These are phyloP conservation scores for Dipodomys stephensi DNA, from an alignment of 2,113 vertebrate species.

Conservation along the genomic window DNA sequence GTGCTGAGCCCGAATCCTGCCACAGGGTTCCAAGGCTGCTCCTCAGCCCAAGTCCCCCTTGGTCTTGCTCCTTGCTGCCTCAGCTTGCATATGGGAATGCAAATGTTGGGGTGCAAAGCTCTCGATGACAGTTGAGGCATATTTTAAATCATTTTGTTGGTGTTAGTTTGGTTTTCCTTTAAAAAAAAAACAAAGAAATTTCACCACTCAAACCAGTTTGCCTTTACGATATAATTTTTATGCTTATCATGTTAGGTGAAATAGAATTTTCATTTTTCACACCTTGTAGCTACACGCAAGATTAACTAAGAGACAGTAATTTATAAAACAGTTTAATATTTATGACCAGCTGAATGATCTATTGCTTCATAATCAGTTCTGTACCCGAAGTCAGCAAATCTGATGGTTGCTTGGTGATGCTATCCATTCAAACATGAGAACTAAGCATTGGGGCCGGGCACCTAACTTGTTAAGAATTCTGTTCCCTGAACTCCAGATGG, in stretches of 20 bases:
- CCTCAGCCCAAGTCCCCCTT: fast-evolving
- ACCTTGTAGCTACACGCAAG: neutral
- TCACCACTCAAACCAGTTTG: conserved; percentile 57
- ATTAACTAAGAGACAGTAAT: conserved; percentile 56
- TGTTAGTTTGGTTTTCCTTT: neutral
- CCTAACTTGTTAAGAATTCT: neutral
- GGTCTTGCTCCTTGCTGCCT: neutral
- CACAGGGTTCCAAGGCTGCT: fast-evolving
- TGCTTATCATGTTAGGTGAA: conserved; percentile 57
- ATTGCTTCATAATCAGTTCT: neutral
- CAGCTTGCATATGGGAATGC: neutral
- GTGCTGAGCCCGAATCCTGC: neutral
- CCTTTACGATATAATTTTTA: conserved; percentile 44
- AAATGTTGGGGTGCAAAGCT: neutral
- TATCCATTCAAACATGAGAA: neutral
- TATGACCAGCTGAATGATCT: neutral
- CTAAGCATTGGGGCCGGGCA: neutral
- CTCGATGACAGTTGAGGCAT: neutral
- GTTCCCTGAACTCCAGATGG: neutral
- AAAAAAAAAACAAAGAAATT: neutral
- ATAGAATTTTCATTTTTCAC: conserved; percentile 54
- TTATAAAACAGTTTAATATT: conserved; percentile 1
- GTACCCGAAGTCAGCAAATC: conserved; percentile 28
- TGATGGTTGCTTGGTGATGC: neutral
- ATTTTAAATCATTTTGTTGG: neutral